Evolutionary conservation across 2,113 vertebrate genomes (phyloP), one percentile per base, ranked within the genome.

Genomic region (Diadophis punctatus): DNA sequence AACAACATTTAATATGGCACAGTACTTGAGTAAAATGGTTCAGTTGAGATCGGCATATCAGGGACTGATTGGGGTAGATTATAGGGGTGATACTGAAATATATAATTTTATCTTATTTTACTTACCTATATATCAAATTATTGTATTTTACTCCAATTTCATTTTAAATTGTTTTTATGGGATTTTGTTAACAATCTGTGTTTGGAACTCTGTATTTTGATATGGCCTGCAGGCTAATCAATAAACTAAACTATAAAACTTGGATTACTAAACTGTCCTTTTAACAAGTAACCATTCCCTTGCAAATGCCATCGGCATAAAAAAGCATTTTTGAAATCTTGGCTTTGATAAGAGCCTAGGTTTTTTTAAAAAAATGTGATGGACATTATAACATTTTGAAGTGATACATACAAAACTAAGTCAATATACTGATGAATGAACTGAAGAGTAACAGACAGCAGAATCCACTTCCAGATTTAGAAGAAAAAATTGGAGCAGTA

Each of bases 321-420:
- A 55, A 3, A 3, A 18, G 30, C 0, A 63, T 90, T 51, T 23
- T 68, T 43, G 74, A 93, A 86, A 92, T 90, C 86, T 94, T 39
- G 68, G 7, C 18, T 88, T 93, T 43, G 0, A 5, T 12, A 22
- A 0, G 0, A 3, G 1, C 2, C 1, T 60, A 85, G 20, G 23
- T 60, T 16, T 60, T 16, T 2, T 58, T n/a, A n/a, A n/a, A 80
- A 25, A 74, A 53, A 55, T 3, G 16, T 93, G 27, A 6, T 53
- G 7, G 46, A 87, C 22, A 39, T 3, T 6, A 34, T 60, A 34
- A 27, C 52, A n/a, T 68, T 89, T 49, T 93, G 43, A 11, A 34
- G 84, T 91, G 52, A 18, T 4, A 20, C 18, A 43, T 80, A 22
- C 34, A 80, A 80, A 80, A 80, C 18, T 16, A 39, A 80, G 8